phyloP scores from a whole-genome alignment of 2,888 invertebrate species.

The Aleiodes testaceus region DNA sequence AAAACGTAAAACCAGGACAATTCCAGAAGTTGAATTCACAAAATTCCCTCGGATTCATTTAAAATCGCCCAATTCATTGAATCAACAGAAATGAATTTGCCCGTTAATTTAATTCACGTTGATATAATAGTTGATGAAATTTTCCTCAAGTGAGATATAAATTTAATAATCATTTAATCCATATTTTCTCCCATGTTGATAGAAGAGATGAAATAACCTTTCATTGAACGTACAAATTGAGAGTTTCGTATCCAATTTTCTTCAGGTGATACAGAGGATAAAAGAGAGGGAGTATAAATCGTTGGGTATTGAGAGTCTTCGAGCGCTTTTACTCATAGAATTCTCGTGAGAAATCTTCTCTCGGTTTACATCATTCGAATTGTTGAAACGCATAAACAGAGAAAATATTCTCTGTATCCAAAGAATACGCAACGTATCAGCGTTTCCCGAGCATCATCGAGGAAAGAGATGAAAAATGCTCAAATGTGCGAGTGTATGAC shows the following conservation, averaged over 20 bases:
- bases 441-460: neutral
- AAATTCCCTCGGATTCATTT: constrained; percentile 39
- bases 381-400: neutral
- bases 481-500: constrained; percentile 1
- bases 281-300: constrained; percentile 49
- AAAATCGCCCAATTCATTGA: constrained; percentile 11
- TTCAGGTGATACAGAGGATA: constrained; percentile 55
- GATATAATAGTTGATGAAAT: constrained; percentile 11
- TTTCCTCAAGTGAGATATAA: constrained; percentile 41
- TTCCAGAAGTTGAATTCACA: constrained; percentile 47
- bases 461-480: constrained; percentile 57
- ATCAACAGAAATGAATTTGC: neutral
- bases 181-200: neutral
- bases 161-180: constrained; percentile 34
- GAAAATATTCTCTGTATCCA: constrained; percentile 6
- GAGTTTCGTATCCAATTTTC: constrained; percentile 61
- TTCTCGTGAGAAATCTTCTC: constrained; percentile 72
- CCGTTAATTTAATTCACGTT: neutral
- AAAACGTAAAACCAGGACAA: constrained; percentile 51
- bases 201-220: constrained; percentile 31
- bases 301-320: neutral
- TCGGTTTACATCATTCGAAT: constrained; percentile 64
- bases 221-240: constrained; percentile 35
- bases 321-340: constrained; percentile 51
- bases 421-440: constrained; percentile 1